A percentile compares a stretch with the other conserved stretches of the same genome.
Evolutionary conservation across 2,113 vertebrate genomes (phyloP).

Genomic region (Ptyas mucosa): DNA sequence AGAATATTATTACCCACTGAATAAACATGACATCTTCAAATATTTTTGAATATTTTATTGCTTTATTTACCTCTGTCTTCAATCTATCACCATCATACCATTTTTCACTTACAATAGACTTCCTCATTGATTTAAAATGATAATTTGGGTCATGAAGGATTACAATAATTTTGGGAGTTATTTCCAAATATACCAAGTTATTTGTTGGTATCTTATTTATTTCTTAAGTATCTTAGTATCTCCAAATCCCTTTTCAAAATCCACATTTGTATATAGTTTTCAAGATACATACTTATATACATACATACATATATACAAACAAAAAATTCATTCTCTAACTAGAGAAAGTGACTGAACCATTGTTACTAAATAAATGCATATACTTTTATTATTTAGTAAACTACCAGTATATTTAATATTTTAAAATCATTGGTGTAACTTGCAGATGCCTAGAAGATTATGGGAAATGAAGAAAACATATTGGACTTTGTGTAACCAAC

Average conservation of each 20-base stretch:
- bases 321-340: no score
- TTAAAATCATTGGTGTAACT: no score
- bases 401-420: no score
- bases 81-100: neutral
- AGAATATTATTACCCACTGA: neutral
- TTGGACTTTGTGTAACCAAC: no score
- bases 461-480: no score
- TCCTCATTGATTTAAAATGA: neutral
- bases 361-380: neutral
- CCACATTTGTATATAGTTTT: neutral
- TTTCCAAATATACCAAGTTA: neutral
- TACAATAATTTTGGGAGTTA: neutral
- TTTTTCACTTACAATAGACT: neutral
- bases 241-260: neutral
- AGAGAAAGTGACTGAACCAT: neutral
- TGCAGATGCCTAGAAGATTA: no score
- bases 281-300: no score
- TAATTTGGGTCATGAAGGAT: neutral
- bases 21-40: neutral
- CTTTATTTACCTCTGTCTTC: neutral
- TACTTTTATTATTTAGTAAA: no score
- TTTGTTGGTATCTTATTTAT: neutral
- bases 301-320: no score
- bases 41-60: neutral
- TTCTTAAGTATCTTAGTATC: neutral